phyloP scores from a whole-genome alignment of 92 coral and sea anemone genomes.

The Zoanthus solanderi region DNA sequence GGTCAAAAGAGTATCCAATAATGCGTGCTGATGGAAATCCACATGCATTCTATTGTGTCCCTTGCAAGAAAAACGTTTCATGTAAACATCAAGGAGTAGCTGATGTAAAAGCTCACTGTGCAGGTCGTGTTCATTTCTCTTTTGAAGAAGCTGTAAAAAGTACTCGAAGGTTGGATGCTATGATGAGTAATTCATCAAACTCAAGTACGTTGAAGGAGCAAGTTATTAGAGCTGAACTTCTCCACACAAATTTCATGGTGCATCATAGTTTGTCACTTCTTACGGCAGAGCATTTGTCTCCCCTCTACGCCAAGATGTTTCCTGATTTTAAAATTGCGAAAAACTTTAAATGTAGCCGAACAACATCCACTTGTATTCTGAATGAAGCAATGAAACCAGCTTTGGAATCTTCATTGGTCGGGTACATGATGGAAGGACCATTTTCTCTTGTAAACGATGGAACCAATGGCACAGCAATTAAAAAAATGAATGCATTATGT shows the following conservation, averaged over 20 bases:
- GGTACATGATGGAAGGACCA: slow-evolving; percentile 8
- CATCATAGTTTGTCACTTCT: slow-evolving; percentile 35
- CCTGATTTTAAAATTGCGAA: background rate
- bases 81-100: slow-evolving; percentile 25
- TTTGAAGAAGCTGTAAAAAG: background rate
- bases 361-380: slow-evolving; percentile 31
- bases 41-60: slow-evolving; percentile 44
- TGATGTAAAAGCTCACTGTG: slow-evolving; percentile 34
- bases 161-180: background rate
- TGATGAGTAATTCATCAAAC: no score
- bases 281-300: background rate
- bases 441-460: slow-evolving; percentile 37
- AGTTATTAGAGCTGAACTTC: slow-evolving; percentile 19
- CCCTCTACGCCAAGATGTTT: background rate
- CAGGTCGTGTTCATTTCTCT: background rate
- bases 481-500: slow-evolving; percentile 40
- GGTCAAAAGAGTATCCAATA: slow-evolving; percentile 36
- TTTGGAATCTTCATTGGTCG: background rate
- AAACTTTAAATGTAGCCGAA: slow-evolving; percentile 36
- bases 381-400: slow-evolving; percentile 25
- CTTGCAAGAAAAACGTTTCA: slow-evolving; percentile 39
- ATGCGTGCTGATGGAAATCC: no score
- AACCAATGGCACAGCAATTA: slow-evolving; percentile 17
- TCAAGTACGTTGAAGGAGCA: background rate
- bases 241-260: slow-evolving; percentile 38